A percentile compares a stretch with the other conserved stretches of the same genome.
Evolutionary conservation across 2,113 vertebrate genomes (phyloP).

Genomic region (Synodontis membranacea): DNA sequence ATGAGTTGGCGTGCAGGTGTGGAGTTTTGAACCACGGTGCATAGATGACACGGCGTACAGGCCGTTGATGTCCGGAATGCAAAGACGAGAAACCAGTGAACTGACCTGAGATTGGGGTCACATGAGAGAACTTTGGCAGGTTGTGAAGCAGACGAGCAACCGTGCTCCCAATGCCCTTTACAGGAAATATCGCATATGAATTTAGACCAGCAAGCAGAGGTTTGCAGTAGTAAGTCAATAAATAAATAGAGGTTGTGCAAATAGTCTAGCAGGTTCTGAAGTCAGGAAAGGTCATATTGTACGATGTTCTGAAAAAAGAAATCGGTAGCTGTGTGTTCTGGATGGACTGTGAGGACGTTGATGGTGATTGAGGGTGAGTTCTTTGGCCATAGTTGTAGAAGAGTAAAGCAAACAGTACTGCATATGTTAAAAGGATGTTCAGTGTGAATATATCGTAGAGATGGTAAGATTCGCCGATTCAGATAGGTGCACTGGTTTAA

Average conservation of each 20-base stretch:
- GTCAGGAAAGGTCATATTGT: neutral
- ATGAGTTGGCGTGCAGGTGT: neutral
- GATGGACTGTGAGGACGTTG: neutral
- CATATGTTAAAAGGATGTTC: neutral
- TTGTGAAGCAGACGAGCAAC: neutral
- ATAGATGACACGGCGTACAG: neutral
- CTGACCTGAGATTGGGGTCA: neutral
- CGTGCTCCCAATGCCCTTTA: neutral
- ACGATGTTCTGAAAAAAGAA: neutral
- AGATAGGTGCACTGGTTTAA: no score
- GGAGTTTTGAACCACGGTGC: neutral
- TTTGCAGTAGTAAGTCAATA: neutral
- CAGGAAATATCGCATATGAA: neutral
- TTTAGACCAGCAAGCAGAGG: neutral
- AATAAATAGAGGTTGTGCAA: neutral
- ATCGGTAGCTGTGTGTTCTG: neutral
- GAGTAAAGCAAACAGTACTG: neutral
- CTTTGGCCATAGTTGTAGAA: neutral
- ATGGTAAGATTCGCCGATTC: no score
- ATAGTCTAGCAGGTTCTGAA: constrained; percentile 12
- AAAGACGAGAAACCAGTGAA: neutral
- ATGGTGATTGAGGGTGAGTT: neutral
- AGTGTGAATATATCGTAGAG: neutral
- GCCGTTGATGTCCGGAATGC: neutral
- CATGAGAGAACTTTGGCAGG: neutral